Conservation (phyloP, 2,888 invertebrate species). For the Metellina segmentata region DNA sequence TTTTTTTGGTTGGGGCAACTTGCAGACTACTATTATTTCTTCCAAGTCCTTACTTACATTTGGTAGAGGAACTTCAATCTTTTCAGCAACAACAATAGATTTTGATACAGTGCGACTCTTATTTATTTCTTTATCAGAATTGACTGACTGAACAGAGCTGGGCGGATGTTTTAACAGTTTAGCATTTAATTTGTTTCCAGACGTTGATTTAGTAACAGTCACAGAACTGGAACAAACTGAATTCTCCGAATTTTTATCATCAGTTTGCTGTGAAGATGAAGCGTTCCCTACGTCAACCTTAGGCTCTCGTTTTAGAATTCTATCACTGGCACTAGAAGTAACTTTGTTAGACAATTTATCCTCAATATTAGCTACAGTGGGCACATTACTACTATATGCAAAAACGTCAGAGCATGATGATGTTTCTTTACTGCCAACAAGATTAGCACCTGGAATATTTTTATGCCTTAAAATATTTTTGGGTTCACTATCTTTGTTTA, state of each 20-base stretch:
- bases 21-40: constrained; percentile 66
- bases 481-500: not conserved
- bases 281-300: too few relatives aligned
- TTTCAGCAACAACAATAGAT: not conserved
- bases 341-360: not conserved
- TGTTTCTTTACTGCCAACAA: not conserved
- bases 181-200: too few relatives aligned
- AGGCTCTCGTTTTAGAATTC: too few relatives aligned
- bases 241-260: not conserved
- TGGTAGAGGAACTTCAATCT: not conserved
- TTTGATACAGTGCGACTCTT: not conserved
- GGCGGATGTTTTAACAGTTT: too few relatives aligned
- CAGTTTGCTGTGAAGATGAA: too few relatives aligned
- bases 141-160: not conserved
- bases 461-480: not conserved
- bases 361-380: not conserved
- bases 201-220: not conserved
- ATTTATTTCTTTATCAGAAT: not conserved
- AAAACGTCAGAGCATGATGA: not conserved
- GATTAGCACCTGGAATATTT: not conserved
- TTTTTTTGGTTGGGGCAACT: constrained; percentile 56
- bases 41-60: constrained; percentile 21
- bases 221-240: not conserved
- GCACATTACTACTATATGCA: not conserved
- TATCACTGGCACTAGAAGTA: not conserved